Conservation (phyloP, 1,140 invertebrate species). For the Schlechtendalia chinensis region DNA sequence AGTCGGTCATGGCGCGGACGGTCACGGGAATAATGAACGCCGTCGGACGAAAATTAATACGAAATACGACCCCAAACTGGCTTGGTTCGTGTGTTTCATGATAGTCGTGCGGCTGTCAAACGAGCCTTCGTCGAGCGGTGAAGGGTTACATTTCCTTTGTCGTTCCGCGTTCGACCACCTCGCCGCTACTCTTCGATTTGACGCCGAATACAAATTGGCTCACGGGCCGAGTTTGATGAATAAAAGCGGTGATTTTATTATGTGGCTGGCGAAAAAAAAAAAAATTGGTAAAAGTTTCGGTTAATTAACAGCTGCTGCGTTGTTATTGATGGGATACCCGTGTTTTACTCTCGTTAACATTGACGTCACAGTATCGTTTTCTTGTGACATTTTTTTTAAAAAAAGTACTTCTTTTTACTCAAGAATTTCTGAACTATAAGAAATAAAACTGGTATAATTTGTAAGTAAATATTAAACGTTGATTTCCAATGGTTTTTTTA, state of each 20-base stretch:
- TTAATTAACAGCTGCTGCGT: constrained; percentile 20
- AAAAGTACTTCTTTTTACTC: too few relatives aligned
- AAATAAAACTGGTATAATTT: too few relatives aligned
- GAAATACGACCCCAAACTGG: neutral
- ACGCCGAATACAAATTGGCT: constrained; percentile 13
- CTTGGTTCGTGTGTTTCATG: neutral
- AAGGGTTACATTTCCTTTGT: neutral
- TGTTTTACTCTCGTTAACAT: too few relatives aligned
- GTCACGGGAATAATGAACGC: neutral
- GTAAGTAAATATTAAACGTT: too few relatives aligned
- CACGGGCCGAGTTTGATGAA: neutral
- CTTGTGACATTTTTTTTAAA: too few relatives aligned
- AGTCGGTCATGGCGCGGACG: too few relatives aligned
- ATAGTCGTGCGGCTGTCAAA: constrained; percentile 10
- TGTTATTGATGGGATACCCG: too few relatives aligned
- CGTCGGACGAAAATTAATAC: too few relatives aligned
- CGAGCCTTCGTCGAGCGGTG: neutral
- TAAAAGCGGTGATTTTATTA: neutral
- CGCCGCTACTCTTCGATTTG: neutral
- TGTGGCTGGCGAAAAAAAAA: too few relatives aligned
- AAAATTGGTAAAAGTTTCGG: constrained; percentile 5
- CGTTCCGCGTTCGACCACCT: neutral
- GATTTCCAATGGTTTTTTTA: too few relatives aligned
- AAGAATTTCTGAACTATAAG: too few relatives aligned
- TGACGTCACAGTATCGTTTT: too few relatives aligned